phyloP scores from a whole-genome alignment of 2,888 invertebrate genomes.

The Cyrtodaria siliqua region DNA sequence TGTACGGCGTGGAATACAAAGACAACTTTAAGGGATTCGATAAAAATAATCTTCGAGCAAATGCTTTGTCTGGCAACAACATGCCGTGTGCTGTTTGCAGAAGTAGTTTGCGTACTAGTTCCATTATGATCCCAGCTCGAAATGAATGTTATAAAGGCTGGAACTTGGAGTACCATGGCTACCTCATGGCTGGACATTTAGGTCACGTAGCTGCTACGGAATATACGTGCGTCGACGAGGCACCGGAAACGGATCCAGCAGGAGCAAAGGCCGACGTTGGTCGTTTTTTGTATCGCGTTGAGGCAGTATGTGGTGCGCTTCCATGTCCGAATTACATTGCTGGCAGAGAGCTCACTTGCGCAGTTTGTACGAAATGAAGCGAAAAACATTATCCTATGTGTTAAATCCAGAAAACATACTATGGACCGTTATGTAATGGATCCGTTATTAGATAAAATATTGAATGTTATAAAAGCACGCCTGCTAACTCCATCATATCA shows the following conservation, averaged over 20 bases:
- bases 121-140: conserved; percentile 60
- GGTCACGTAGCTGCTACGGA: conserved; percentile 14
- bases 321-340: conserved; percentile 58
- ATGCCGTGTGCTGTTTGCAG: conserved; percentile 65
- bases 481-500: too few species aligned
- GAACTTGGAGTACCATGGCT: conserved; percentile 60
- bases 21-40: not conserved
- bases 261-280: conserved; percentile 48
- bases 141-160: conserved; percentile 58
- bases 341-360: conserved; percentile 54
- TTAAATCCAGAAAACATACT: too few species aligned
- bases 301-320: conserved; percentile 57
- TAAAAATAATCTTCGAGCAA: conserved; percentile 33
- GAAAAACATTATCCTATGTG: too few species aligned
- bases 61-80: conserved; percentile 27
- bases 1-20: not conserved
- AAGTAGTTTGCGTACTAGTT: conserved; percentile 9
- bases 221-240: conserved; percentile 58
- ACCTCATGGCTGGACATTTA: conserved; percentile 46
- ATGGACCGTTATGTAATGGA: too few species aligned
- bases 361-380: conserved; percentile 56
- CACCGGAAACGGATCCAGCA: conserved; percentile 52
- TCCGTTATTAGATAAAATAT: too few species aligned
- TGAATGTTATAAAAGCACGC: too few species aligned
- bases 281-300: conserved; percentile 49